Evolutionary conservation across 2,113 vertebrate genomes (phyloP), one percentile per base, ranked within the genome.

Genomic region (Carollia perspicillata): DNA sequence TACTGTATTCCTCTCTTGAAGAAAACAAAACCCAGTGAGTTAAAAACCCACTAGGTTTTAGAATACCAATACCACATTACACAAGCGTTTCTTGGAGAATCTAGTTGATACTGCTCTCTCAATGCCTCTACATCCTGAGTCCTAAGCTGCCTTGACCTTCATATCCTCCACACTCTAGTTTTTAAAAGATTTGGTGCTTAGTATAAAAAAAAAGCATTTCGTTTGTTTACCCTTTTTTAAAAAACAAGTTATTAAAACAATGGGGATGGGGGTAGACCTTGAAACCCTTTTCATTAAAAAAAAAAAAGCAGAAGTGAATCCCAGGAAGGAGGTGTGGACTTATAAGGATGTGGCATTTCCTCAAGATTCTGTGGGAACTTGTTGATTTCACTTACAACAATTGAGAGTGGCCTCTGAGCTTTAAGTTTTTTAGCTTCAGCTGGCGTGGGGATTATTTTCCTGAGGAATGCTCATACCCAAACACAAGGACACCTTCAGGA

Each of bases 311-410:
- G 75, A 84, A 88, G 74, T 80, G 92, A 96, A 97, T 79, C 89
- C 69, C 86, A 84, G 89, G 77, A 90, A 94, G 88, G 87, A 89
- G 95, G 92, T 84, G 79, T 55, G 77, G 65, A 79, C 75, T 78
- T 84, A 65, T 1, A 69, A 90, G 95, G 84, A 93, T 74, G 92
- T 85, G 72, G 51, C 75, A 93, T 85, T 97, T 98, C 94, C 97
- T 96, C 53, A 79, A 60, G n/a, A 75, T 44, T 51, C n/a, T 44
- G 71, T 96, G 96, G 86, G 93, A 84, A 94, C 94, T 94, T 88
- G 90, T 40, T 90, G 88, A 94, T 74, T 96, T 77, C 40, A 89
- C 92, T 97, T 78, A 85, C 37, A 95, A 97, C 89, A 96, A 96
- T 96, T 85, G 83, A 42, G 77, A 92, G 90, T 22, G 60, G 78